Percentiles rank a stretch among this genome's conserved stretches.
phyloP scores from a whole-genome alignment of 1,140 invertebrate species.

The Papilio aristodemus region DNA sequence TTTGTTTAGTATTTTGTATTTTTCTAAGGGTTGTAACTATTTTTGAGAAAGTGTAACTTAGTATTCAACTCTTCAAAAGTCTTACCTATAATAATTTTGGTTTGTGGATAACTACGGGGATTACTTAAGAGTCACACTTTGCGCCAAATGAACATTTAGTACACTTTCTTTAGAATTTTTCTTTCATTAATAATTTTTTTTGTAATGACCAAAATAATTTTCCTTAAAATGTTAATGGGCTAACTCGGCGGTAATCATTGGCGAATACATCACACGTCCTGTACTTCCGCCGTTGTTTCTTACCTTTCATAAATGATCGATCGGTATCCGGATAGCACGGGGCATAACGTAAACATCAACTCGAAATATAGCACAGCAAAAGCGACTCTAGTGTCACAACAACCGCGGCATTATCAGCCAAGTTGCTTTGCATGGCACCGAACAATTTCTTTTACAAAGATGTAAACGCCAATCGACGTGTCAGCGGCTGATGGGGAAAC shows the following conservation, averaged over 20 bases:
- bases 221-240: conserved; percentile 34
- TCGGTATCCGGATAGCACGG: conserved; percentile 62
- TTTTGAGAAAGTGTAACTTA: too few species aligned
- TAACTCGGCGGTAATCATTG: conserved; percentile 37
- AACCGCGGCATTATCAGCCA: conserved; percentile 55
- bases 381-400: conserved; percentile 42
- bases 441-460: conserved; percentile 75
- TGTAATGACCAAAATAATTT: not conserved
- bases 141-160: too few species aligned
- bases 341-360: conserved; percentile 65
- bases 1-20: too few species aligned
- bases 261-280: conserved; percentile 40
- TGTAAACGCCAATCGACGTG: conserved; percentile 77
- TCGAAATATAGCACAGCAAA: conserved; percentile 51
- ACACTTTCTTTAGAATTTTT: not conserved
- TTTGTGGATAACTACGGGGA: too few species aligned
- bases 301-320: conserved; percentile 70
- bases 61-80: too few species aligned
- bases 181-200: not conserved
- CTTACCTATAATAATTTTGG: too few species aligned
- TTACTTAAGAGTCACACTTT: too few species aligned
- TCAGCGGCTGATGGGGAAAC: conserved; percentile 76
- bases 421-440: conserved; percentile 60
- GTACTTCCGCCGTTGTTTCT: conserved; percentile 53
- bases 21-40: too few species aligned